Conservation (phyloP, 2,113 vertebrate genomes). For the Prochilodus magdalenae region DNA sequence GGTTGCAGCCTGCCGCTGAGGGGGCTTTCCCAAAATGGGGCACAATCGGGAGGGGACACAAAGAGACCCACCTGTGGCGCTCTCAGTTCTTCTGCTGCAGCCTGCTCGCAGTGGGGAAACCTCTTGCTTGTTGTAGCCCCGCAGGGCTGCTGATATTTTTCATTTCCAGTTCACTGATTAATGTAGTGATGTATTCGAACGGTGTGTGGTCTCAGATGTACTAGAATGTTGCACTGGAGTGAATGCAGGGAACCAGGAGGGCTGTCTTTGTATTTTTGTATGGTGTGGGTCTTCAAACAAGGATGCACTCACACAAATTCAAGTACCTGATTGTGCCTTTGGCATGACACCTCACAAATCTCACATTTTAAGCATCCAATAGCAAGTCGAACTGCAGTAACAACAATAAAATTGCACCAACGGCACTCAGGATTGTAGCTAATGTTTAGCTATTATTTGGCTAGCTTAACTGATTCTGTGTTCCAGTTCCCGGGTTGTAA, state of each 20-base stretch:
- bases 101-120: conserved; percentile 36
- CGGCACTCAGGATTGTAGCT: no score
- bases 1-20: conserved; percentile 45
- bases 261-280: conserved; percentile 14
- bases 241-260: conserved; percentile 32
- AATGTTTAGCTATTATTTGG: no score
- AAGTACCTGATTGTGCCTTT: not conserved
- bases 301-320: not conserved
- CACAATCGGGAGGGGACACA: conserved; percentile 59
- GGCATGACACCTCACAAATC: not conserved
- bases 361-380: not conserved
- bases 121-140: conserved; percentile 38
- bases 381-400: not conserved
- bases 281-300: not conserved
- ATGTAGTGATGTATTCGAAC: conserved; percentile 40
- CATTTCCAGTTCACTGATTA: conserved; percentile 53
- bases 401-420: not conserved
- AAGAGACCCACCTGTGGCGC: conserved; percentile 57
- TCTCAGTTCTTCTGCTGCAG: conserved; percentile 16
- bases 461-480: no score
- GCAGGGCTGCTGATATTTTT: conserved; percentile 49
- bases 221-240: conserved; percentile 28
- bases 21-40: conserved; percentile 61
- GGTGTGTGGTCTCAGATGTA: conserved; percentile 51
- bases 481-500: no score